Evolutionary conservation across 2,113 vertebrate genomes (phyloP).

Genomic region (Tauraco erythrolophus): DNA sequence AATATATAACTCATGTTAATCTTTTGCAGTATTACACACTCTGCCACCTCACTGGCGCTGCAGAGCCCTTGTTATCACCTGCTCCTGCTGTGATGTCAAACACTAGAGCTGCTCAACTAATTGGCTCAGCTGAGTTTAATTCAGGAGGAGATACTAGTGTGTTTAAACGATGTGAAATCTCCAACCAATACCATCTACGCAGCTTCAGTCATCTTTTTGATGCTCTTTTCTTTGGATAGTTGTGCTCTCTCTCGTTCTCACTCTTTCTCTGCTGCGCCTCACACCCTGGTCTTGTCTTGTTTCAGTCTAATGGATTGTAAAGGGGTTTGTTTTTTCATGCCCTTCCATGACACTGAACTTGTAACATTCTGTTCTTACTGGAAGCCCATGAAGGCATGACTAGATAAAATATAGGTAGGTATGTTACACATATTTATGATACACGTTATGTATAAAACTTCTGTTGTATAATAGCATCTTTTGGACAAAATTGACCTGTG

Average conservation of each 20-base stretch:
- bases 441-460: background rate
- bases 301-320: background rate
- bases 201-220: background rate
- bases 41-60: background rate
- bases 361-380: background rate
- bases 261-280: too few relatives aligned
- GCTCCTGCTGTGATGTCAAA: background rate
- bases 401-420: background rate
- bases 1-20: accelerated
- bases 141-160: background rate
- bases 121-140: background rate
- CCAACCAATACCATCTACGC: background rate
- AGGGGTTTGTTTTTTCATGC: background rate
- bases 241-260: background rate
- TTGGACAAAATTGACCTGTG: accelerated
- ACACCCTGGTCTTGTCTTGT: background rate
- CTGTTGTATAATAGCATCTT: background rate
- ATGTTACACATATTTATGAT: background rate
- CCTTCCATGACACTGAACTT: background rate
- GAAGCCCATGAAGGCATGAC: background rate
- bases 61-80: background rate
- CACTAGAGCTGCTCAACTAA: background rate
- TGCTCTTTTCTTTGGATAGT: background rate
- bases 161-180: background rate
- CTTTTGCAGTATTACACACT: background rate